Evolutionary conservation across 2,797 vertebrate genomes (phyloP), one percentile per base, ranked within the genome.

Genomic region (Clarias fuscus): DNA sequence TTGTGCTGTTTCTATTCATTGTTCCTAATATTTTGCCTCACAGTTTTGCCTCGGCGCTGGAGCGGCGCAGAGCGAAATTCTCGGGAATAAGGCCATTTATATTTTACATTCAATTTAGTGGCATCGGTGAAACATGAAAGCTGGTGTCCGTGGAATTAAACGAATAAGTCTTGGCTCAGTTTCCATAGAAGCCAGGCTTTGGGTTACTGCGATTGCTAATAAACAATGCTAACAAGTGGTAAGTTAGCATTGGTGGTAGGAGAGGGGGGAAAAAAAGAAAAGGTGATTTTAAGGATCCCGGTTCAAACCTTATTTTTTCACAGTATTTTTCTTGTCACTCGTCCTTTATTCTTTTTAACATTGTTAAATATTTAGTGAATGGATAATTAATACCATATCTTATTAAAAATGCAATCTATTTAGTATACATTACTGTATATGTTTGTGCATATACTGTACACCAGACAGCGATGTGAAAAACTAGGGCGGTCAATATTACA

Each of bases 111-210:
- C 22, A 80, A 43, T 80, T 80, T 62, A 43, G 13, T 70, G 40
- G 65, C 65, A 68, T 40, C 24, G 37, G 20, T 24, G 82, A 62
- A 79, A 80, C 59, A 40, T 80, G 58, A 64, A 80, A 43, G 77
- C 77, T n/a, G 8, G 77, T 80, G 33, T 80, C 30, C 6, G n/a
- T 40, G 22, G 22, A 62, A 43, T 61, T 1, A 3, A 24, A 62
- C 30, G 37, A 78, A 37, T 79, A 59, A 78, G 18, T 78, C 30
- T 78, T 18, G 33, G 76, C 30, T 37, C 76, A 61, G 78, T 80
- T 80, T 64, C 59, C 61, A 80, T 62, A 64, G 78, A 64, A 80
- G 59, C 78, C 59, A n/a, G 43, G 59, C 78, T 64, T 64, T 80
- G 78, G 15, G 13, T 79, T 40, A 37, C 18, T 20, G 7, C 27